phyloP scores from a whole-genome alignment of 2,113 vertebrate genomes.

The Arenaria interpres region DNA sequence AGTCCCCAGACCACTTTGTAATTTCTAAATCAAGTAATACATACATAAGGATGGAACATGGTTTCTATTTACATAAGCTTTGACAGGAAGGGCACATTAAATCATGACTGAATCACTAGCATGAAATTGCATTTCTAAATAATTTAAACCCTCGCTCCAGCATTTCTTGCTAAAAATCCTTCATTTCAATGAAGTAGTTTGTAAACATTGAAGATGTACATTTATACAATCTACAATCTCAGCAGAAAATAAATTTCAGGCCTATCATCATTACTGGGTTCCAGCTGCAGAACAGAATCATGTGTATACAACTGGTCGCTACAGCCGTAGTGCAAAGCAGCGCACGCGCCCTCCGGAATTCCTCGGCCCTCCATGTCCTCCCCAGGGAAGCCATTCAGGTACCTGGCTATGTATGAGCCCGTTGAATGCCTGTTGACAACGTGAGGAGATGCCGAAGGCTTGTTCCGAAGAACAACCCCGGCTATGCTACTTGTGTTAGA shows the following conservation, averaged over 20 bases:
- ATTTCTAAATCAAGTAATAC: conserved; percentile 14
- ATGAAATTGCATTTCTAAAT: conserved; percentile 53
- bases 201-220: conserved; percentile 46
- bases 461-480: conserved; percentile 85
- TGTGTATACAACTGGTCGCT: conserved; percentile 74
- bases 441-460: conserved; percentile 69
- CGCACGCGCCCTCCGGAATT: conserved; percentile 87
- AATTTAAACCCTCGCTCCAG: conserved; percentile 17
- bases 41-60: conserved; percentile 9
- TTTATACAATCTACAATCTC: conserved; percentile 78
- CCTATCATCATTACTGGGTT: conserved; percentile 78
- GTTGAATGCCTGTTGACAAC: conserved; percentile 89
- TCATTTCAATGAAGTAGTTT: not conserved
- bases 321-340: conserved; percentile 69
- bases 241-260: conserved; percentile 96
- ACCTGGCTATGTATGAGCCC: conserved; percentile 91
- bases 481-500: not conserved
- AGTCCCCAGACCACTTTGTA: conserved; percentile 37
- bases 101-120: conserved; percentile 55
- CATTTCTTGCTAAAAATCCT: not conserved
- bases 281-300: conserved; percentile 70
- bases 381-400: conserved; percentile 72
- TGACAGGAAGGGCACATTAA: conserved; percentile 26
- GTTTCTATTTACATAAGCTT: conserved; percentile 4
- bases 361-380: conserved; percentile 78